Conservation (phyloP, 2,113 vertebrate species). For the Prunella fulvescens region DNA sequence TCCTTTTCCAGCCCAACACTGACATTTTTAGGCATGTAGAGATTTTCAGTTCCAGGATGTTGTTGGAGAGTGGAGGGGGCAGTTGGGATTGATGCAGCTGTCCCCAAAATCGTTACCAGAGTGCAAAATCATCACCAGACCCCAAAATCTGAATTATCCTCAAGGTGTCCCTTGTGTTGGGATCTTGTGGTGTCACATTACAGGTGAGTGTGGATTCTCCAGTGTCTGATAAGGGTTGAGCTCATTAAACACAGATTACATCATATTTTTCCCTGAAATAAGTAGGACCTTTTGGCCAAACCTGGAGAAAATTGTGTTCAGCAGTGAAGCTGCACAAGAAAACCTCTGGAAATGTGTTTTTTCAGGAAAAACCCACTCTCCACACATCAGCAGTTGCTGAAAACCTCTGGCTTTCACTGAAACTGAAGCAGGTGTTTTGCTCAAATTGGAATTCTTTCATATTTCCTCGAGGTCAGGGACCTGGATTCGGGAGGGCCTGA, state of each 20-base stretch:
- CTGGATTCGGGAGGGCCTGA: accelerated
- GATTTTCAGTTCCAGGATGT: not conserved
- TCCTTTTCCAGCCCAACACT: not conserved
- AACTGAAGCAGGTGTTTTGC: not conserved
- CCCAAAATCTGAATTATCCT: not conserved
- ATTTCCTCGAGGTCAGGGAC: not conserved
- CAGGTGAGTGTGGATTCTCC: not conserved
- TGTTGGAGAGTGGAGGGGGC: not conserved
- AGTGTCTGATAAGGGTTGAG: not conserved
- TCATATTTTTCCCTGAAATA: not conserved
- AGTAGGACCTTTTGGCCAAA: not conserved
- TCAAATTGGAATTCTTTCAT: not conserved
- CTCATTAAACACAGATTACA: not conserved
- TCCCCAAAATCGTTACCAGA: not conserved
- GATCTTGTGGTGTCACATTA: not conserved
- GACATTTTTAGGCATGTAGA: accelerated
- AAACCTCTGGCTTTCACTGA: not conserved
- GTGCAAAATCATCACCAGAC: not conserved
- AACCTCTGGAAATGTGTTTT: not conserved
- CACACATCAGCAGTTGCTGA: not conserved
- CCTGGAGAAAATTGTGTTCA: not conserved
- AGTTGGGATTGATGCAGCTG: not conserved
- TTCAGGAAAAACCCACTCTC: not conserved
- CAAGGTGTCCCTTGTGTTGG: not conserved
- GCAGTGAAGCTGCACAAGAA: not conserved